Base-by-base conservation (phyloP, 2,888 invertebrate species). In the Gari tellinella region DNA sequence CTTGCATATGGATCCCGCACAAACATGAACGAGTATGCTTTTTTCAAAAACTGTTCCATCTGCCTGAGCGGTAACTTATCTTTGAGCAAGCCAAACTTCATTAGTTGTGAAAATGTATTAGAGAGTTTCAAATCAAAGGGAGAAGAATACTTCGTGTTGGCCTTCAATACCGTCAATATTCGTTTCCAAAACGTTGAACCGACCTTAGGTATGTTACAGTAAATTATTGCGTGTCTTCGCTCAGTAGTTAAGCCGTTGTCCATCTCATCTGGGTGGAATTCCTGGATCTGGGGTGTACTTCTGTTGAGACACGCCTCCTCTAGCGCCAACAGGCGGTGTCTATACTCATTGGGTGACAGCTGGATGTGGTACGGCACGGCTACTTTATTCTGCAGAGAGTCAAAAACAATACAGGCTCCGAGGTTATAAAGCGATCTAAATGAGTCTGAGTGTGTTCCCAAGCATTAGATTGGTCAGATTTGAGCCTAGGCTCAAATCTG, bases 1-100 rank as follows among this genome's bases (percentile, higher is more conserved):
- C 86, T 45, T 10, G 82, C 58, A 56, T 81, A 86, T 1, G 88
- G 88, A 37, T 86, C 84, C 1, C 86, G 67, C 0, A 86, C 84
- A 63, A 86, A 86, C 68, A 88, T 74, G 46, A 88, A 81, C 2
- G 77, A 69, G 25, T 31, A 58, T 19, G 56, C 66, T 12, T 61
- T 52, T 8, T 43, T 63, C 17, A 62, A 15, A 38, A 66, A 67
- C 0, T 3, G 10, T 14, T 23, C 19, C 37, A 49, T n/a, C 25
- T 62, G 23, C 10, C 7, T 17, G 17, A 19, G 8, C 14, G 10
- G 25, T n/a, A 48, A 12, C 4, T 12, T 37, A 0, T 31, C 17
- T 46, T 19, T 58, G 17, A 63, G 41, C 0, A 7, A 40, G 3
- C 15, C 38, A 21, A 58, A 53, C 19, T 40, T 46, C 15, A 37